Evolutionary conservation across 2,888 invertebrate species (phyloP).

Genomic region (Coremacera marginata): DNA sequence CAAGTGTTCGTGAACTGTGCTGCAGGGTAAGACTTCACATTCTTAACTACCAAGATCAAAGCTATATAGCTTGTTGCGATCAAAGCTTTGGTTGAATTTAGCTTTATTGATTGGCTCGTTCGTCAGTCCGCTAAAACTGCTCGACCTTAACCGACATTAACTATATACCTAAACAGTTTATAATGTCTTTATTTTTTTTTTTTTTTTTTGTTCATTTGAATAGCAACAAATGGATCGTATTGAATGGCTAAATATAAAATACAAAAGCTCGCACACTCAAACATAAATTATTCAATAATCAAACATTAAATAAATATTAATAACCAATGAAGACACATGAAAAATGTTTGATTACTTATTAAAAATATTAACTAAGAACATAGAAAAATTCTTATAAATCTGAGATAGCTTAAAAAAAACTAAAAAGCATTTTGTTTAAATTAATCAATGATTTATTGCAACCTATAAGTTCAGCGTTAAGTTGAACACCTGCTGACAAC

Average conservation of each 20-base stretch:
- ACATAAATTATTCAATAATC: not conserved
- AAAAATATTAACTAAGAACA: too few relatives aligned
- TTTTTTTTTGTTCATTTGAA: not conserved
- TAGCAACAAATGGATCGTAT: not conserved
- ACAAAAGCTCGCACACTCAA: not conserved
- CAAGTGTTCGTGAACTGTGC: not conserved
- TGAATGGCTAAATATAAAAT: not conserved
- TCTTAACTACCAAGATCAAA: not conserved
- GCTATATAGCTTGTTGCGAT: not conserved
- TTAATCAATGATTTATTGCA: too few relatives aligned
- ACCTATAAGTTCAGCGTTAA: too few relatives aligned
- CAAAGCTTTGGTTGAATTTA: not conserved
- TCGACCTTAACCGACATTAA: constrained; percentile 10
- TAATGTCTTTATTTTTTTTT: too few relatives aligned
- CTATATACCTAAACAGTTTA: not conserved
- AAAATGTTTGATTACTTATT: too few relatives aligned
- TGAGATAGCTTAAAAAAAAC: too few relatives aligned
- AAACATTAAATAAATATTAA: not conserved
- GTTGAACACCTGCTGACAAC: too few relatives aligned
- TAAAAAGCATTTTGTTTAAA: too few relatives aligned
- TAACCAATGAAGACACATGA: not conserved
- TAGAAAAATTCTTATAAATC: too few relatives aligned
- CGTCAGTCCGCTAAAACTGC: not conserved
- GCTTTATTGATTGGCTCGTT: not conserved
- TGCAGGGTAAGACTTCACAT: not conserved